Evolutionary conservation across 2,113 vertebrate genomes (phyloP), one percentile per base, ranked within the genome.

Genomic region (Sturnus vulgaris): DNA sequence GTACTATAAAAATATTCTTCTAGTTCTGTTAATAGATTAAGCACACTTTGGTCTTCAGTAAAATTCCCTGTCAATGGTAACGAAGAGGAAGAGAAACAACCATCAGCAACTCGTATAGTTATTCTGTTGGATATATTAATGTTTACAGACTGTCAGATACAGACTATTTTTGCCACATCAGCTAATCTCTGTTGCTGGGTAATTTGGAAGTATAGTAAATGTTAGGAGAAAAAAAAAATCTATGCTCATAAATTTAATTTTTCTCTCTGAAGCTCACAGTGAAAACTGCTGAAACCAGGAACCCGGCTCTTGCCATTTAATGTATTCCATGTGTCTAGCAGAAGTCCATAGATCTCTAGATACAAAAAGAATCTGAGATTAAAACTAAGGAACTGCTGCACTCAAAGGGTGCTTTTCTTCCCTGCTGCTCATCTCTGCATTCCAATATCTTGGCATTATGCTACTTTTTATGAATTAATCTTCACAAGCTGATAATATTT

Each of bases 71-170:
- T 31, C 24, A 73, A 22, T 47, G 19, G 57, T 30, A 49, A 55
- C 19, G 30, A 78, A 52, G 8, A 76, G 12, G 21, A 91, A 78
- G 16, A 85, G 73, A 57, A 89, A 66, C 4, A 55, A 27, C 9
- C 11, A 47, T 10, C 10, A 90, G 4, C 19, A 49, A 22, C 23
- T 73, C 0, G 0, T 22, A 3, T 3, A 64, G 17, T 22, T 84
- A 53, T 47, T 80, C 35, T 50, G 10, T 37, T 75, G 52, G 11
- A 20, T 66, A 28, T 55, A 47, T 64, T 42, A 1, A 2, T 35
- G 47, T 68, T 17, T 53, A 60, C 12, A 52, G 39, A 59, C 33
- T 40, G 8, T 27, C 18, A n/a, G 22, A 27, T 25, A 46, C 19
- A 70, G 9, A 16, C 16, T 61, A 12, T 1, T 1, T 25, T 22